phyloP scores from a whole-genome alignment of 2,888 invertebrate genomes.

The Bellardia bayeri region DNA sequence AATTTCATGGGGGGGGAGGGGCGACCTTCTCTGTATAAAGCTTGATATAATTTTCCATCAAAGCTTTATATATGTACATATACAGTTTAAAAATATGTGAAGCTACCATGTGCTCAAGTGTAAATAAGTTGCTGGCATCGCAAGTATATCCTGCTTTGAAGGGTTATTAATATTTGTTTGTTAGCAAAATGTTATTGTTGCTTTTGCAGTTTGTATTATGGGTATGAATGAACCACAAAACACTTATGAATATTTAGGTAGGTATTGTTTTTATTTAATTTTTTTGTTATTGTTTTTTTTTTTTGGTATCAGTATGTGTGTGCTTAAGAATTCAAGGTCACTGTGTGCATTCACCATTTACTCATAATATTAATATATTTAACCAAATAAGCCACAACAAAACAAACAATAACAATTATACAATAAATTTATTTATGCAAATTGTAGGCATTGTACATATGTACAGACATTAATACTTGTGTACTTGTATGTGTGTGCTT shows the following conservation, averaged over 20 bases:
- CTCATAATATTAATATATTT: conserved; percentile 54
- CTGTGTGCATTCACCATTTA: conserved; percentile 64
- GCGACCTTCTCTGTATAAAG: too few relatives aligned
- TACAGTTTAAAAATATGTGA: too few relatives aligned
- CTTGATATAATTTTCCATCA: too few relatives aligned
- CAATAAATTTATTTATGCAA: conserved; percentile 49
- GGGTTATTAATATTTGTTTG: neutral
- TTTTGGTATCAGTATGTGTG: neutral
- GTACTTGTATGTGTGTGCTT: neutral
- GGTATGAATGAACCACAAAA: conserved; percentile 50
- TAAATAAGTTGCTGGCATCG: too few relatives aligned
- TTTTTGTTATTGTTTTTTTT: neutral
- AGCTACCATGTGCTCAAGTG: too few relatives aligned
- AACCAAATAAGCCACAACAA: conserved; percentile 43
- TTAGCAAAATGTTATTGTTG: neutral
- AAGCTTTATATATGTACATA: too few relatives aligned
- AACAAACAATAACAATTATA: conserved; percentile 5
- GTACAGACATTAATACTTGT: too few relatives aligned
- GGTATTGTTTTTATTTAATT: neutral
- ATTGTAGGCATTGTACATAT: neutral
- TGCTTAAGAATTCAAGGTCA: conserved; percentile 60
- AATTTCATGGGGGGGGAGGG: too few relatives aligned
- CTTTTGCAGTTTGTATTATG: conserved; percentile 11
- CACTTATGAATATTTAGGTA: conserved; percentile 40
- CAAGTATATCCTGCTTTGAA: neutral